Conservation (phyloP, 2,113 vertebrate species). For the Oceanites oceanicus region DNA sequence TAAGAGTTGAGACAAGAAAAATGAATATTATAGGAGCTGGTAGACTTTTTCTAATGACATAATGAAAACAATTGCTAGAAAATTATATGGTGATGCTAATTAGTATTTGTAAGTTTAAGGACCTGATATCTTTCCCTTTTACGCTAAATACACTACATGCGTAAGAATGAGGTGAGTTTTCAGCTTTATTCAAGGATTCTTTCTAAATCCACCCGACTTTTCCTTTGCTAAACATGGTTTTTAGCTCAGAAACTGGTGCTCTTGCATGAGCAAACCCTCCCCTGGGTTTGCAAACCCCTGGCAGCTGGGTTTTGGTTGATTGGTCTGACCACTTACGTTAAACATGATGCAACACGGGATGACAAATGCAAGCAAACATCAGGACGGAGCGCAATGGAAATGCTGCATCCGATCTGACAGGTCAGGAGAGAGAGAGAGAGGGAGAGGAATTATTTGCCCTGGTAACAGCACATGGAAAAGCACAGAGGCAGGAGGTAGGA, state of each 20-base stretch:
- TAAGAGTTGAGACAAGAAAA: not conserved
- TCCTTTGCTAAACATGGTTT: not conserved
- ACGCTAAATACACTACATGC: accelerated
- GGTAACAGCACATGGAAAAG: not conserved
- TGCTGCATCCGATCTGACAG: not conserved
- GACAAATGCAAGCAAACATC: not conserved
- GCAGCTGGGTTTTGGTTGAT: not conserved
- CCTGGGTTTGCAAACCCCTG: no score
- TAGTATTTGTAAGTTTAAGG: not conserved
- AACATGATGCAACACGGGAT: not conserved
- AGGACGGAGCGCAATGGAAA: not conserved
- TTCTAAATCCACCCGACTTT: not conserved
- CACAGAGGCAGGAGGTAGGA: not conserved
- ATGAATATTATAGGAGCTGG: not conserved
- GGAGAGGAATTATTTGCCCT: not conserved
- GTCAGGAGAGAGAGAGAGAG: accelerated
- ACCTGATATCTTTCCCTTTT: not conserved
- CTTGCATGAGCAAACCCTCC: not conserved
- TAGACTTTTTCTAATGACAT: not conserved
- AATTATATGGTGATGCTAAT: not conserved
- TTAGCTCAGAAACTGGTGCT: not conserved
- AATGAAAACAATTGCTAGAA: not conserved
- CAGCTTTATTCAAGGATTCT: not conserved
- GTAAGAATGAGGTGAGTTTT: not conserved
- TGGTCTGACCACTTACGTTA: not conserved